Conservation (phyloP, 1,140 invertebrate species). For the Megalopta genalis region DNA sequence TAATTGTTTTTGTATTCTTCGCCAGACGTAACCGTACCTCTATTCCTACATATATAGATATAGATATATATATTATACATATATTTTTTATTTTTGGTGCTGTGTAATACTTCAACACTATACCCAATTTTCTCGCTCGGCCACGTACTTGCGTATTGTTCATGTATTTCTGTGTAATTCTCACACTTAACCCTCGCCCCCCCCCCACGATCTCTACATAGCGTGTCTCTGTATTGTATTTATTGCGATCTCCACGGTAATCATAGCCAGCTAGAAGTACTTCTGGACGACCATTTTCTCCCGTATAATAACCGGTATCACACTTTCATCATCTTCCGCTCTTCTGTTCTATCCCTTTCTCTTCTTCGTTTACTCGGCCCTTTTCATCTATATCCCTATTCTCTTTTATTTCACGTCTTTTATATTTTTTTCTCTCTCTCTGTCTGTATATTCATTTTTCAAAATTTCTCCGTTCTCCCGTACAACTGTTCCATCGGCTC, state of each 20-base stretch:
- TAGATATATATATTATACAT: constrained; percentile 6
- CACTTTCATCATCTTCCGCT: too few species aligned
- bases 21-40: not conserved
- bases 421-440: constrained; percentile 12
- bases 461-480: not conserved
- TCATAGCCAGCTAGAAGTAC: too few species aligned
- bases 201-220: not conserved
- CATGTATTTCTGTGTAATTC: constrained; percentile 24
- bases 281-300: too few species aligned
- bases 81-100: constrained; percentile 55
- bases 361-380: too few species aligned
- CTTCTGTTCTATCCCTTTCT: too few species aligned
- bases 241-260: not conserved
- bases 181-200: constrained; percentile 5
- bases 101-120: constrained; percentile 43
- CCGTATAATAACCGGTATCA: too few species aligned
- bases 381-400: not conserved
- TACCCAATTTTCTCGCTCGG: constrained; percentile 3
- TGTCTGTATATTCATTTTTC: constrained; percentile 19
- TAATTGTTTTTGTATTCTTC: not conserved
- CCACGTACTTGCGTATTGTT: constrained; percentile 21
- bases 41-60: too few species aligned
- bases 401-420: constrained; percentile 18
- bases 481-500: constrained; percentile 21
- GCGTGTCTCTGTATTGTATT: not conserved